These are phyloP conservation scores for Scaptomyza parva DNA, from an alignment of 2,888 invertebrate species.

Conservation along the genomic window DNA sequence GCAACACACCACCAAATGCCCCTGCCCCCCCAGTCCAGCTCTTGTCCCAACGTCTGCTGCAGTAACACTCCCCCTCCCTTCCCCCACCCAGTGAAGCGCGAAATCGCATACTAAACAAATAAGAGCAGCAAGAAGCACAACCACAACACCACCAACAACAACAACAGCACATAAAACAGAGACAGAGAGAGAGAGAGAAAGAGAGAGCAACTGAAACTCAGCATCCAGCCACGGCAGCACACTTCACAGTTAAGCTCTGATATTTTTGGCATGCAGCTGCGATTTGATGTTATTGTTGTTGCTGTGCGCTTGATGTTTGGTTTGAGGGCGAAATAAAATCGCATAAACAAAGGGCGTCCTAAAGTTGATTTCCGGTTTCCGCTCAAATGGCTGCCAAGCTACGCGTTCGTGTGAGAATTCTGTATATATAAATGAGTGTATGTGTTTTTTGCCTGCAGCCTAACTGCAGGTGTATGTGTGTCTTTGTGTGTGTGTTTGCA, in stretches of 20 bases:
- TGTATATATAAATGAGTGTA: conserved; percentile 41
- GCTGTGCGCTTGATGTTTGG: conserved; percentile 35
- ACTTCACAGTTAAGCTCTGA: conserved; percentile 60
- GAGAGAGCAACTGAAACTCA: conserved; percentile 3
- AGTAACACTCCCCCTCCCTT: conserved; percentile 15
- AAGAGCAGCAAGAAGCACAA: conserved; percentile 38
- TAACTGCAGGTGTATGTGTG: conserved; percentile 49
- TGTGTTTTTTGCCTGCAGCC: conserved; percentile 59
- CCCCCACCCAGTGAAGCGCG: conserved; percentile 44
- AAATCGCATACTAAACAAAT: conserved; percentile 65
- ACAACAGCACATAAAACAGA: not conserved
- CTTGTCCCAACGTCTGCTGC: not conserved
- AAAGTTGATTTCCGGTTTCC: conserved; percentile 79
- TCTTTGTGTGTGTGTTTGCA: conserved; percentile 34
- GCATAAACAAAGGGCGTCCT: conserved; percentile 72
- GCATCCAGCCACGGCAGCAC: conserved; percentile 1
- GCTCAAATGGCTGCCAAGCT: conserved; percentile 69
- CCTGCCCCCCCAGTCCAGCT: too few relatives aligned
- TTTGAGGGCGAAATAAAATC: conserved; percentile 56
- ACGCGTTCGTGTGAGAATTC: conserved; percentile 72
- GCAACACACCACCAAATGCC: not conserved
- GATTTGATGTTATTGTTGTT: conserved; percentile 29
- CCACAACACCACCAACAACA: conserved; percentile 21
- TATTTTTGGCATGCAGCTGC: conserved; percentile 51
- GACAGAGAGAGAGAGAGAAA: not conserved